A percentile compares a stretch with the other conserved stretches of the same genome.
Conservation (phyloP, 2,888 invertebrate genomes). For the Agonopterix heracliana region DNA sequence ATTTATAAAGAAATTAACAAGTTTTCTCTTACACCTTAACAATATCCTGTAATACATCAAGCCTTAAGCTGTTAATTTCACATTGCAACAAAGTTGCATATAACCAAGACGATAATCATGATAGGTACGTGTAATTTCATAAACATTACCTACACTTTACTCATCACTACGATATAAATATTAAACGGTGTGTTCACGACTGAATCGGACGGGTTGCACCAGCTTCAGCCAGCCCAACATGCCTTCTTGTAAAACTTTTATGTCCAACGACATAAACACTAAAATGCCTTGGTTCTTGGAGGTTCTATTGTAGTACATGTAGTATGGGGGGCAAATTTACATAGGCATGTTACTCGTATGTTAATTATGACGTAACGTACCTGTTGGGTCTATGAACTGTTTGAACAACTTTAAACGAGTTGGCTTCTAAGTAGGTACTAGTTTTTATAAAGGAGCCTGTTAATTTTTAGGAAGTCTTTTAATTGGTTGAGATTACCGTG, state of each 20-base stretch:
- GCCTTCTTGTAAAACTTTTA: no score
- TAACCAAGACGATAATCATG: no score
- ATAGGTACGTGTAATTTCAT: no score
- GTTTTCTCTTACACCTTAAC: no score
- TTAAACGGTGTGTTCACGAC: background rate
- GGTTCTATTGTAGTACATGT: background rate
- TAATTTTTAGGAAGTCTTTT: background rate
- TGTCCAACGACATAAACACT: no score
- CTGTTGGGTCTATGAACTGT: conserved; percentile 31
- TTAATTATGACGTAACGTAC: conserved; percentile 31
- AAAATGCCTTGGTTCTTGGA: no score
- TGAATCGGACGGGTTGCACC: background rate
- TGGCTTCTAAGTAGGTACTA: conserved; percentile 29
- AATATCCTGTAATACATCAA: no score
- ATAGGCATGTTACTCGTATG: conserved; percentile 23
- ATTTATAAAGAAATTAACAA: no score
- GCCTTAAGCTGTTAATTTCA: no score
- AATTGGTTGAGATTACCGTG: background rate
- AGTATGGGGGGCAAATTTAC: conserved; percentile 3
- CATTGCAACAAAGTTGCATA: no score
- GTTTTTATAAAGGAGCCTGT: background rate
- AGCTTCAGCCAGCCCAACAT: no score
- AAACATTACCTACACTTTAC: no score
- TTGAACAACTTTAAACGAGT: conserved; percentile 6
- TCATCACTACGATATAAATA: background rate